Evolutionary conservation across 2,888 invertebrate genomes (phyloP).

Genomic region (Pheosia gnoma): DNA sequence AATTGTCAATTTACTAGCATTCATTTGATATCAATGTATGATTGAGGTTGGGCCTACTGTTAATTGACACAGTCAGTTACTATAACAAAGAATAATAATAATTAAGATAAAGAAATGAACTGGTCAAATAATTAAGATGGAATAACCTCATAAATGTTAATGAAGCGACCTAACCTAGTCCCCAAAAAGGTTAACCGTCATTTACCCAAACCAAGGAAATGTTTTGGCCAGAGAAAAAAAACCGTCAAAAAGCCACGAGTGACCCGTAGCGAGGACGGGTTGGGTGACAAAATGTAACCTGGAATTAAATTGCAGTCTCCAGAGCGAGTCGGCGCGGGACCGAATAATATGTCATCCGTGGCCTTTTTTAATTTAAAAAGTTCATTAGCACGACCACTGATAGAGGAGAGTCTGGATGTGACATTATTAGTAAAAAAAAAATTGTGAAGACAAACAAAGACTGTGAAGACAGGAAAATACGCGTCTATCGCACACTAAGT

Average conservation of each 20-base stretch:
- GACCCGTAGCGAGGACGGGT: background rate
- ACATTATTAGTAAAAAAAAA: background rate
- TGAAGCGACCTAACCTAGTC: background rate
- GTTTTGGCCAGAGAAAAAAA: background rate
- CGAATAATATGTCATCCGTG: constrained; percentile 42
- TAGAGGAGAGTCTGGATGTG: constrained; percentile 26
- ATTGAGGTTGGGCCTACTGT: no score
- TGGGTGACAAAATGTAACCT: constrained; percentile 37
- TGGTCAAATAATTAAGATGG: no score
- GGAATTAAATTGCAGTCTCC: constrained; percentile 43
- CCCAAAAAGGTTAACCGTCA: background rate
- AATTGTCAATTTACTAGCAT: no score
- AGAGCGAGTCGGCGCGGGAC: constrained; percentile 31
- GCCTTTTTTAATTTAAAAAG: constrained; percentile 52
- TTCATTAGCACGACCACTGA: constrained; percentile 38
- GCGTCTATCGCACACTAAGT: no score
- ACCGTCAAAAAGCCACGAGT: background rate
- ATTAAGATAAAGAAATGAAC: no score
- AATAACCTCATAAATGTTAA: background rate
- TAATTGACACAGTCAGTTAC: no score
- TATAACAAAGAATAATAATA: no score
- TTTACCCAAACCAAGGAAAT: constrained; percentile 1
- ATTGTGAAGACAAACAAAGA: no score
- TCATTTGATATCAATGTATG: no score
- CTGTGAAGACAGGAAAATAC: no score